Percentiles rank a stretch among this genome's conserved stretches.
Conservation (phyloP, 2,113 vertebrate genomes). For the Lanius collurio region DNA sequence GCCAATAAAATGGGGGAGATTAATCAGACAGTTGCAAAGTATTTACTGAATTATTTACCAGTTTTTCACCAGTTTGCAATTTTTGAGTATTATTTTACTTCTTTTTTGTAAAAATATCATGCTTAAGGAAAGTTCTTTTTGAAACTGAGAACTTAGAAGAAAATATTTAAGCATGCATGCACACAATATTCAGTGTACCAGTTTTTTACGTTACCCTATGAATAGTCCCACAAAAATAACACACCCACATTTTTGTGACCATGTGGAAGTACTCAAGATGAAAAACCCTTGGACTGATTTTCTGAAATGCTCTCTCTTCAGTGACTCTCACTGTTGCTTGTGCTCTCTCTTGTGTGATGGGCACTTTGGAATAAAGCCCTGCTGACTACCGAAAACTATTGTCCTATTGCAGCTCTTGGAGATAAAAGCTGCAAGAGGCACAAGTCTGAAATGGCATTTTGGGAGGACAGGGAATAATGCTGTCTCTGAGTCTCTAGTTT, state of each 20-base stretch:
- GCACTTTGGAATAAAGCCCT: not conserved
- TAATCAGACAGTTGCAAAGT: not conserved
- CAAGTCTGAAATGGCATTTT: not conserved
- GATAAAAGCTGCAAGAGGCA: not conserved
- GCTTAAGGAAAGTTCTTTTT: not conserved
- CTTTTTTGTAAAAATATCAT: not conserved
- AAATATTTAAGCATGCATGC: not conserved
- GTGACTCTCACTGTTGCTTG: fast-evolving
- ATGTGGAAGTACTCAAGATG: not conserved
- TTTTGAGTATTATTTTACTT: not conserved
- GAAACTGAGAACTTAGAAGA: not conserved
- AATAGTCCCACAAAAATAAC: not conserved
- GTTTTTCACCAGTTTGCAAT: not conserved
- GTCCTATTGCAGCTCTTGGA: not conserved
- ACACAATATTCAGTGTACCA: fast-evolving
- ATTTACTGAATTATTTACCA: not conserved
- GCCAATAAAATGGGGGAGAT: not conserved
- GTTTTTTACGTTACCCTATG: not conserved
- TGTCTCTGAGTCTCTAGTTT: not conserved
- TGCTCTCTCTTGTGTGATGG: not conserved
- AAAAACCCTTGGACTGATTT: not conserved
- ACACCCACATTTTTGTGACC: not conserved
- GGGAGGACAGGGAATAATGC: not conserved
- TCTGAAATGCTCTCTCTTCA: not conserved
- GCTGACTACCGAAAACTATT: not conserved